Evolutionary conservation across 2,888 invertebrate species (phyloP), one percentile per base, ranked within the genome.

Genomic region (Neoitamus cyanurus): DNA sequence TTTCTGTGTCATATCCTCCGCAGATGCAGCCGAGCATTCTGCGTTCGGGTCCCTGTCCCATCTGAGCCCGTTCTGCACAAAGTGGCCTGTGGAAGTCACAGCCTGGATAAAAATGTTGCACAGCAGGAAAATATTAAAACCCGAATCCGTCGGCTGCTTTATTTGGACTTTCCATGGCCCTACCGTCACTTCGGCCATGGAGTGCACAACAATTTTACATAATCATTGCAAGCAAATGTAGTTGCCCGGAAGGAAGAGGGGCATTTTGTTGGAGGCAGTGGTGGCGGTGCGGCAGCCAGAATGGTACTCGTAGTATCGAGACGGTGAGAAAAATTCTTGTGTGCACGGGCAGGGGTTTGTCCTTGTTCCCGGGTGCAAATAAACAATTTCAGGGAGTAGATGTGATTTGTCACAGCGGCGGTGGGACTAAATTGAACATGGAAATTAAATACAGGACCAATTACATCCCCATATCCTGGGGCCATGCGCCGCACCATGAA

Each of bases 401-500:
- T 42, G 13, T 42, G 42, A 42, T 42, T 42, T 42, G n/a, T 42
- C n/a, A 42, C 42, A 42, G 42, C 3, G n/a, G 42, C 3, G n/a
- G 13, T 5, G 42, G n/a, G n/a, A n/a, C 42, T 46, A 77, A 77
- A 46, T 46, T 77, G 46, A 77, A 46, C 48, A 78, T 48, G 15
- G 31, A 48, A 78, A 78, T 48, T 78, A 78, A 78, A 78, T 78
- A 78, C 34, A 20, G 20, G 58, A n/a, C 78, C 78, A 78, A 78
- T 78, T 78, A 48, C 78, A 78, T 30, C 15, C 58, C 20, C 78
- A 78, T 78, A 30, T 48, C 78, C 78, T 46, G 78, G 58, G 30
- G 78, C n/a, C 13, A 5, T 34, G 15, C 30, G 6, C 15, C 25
- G 5, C n/a, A 78, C 42, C 15, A 25, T 73, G 73, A 73, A 73